A percentile compares a stretch with the other conserved stretches of the same genome.
Evolutionary conservation across 2,797 vertebrate species (phyloP).

Genomic region (Phalloptychus januarius): DNA sequence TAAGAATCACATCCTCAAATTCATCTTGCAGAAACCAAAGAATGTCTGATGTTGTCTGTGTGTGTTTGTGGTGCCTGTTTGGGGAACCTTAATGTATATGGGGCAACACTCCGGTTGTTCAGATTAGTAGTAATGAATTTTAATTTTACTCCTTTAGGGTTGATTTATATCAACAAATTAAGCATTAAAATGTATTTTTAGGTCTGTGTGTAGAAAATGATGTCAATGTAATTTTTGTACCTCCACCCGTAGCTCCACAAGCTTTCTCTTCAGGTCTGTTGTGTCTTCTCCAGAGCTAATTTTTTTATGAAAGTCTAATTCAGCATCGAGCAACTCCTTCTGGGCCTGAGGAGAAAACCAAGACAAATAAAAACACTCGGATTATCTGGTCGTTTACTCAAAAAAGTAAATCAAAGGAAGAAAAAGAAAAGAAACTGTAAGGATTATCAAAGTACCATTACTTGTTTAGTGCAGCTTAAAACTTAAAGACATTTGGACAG

Average conservation of each 20-base stretch:
- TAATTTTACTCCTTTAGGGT: not conserved
- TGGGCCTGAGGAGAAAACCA: conserved; percentile 83
- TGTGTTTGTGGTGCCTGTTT: not conserved
- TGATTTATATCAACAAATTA: not conserved
- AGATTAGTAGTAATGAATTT: not conserved
- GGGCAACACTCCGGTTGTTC: not conserved
- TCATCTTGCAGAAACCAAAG: conserved; percentile 3
- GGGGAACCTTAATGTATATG: not conserved
- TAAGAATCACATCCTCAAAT: conserved; percentile 26
- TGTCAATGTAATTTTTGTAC: conserved; percentile 69
- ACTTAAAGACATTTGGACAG: not conserved
- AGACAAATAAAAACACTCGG: not conserved
- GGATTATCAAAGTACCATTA: not conserved
- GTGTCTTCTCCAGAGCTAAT: conserved; percentile 96
- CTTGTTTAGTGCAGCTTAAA: not conserved
- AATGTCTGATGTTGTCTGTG: conserved; percentile 4
- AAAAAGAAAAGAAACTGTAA: not conserved
- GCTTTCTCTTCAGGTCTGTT: conserved; percentile 92
- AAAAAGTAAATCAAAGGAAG: not conserved
- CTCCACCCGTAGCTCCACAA: conserved; percentile 94
- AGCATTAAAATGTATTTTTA: not conserved
- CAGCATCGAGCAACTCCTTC: conserved; percentile 94
- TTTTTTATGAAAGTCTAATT: conserved; percentile 95
- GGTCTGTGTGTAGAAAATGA: not conserved
- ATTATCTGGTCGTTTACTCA: not conserved